These are phyloP conservation scores for Apodemia zela DNA, from an alignment of 2,888 invertebrate species.

Conservation along the genomic window DNA sequence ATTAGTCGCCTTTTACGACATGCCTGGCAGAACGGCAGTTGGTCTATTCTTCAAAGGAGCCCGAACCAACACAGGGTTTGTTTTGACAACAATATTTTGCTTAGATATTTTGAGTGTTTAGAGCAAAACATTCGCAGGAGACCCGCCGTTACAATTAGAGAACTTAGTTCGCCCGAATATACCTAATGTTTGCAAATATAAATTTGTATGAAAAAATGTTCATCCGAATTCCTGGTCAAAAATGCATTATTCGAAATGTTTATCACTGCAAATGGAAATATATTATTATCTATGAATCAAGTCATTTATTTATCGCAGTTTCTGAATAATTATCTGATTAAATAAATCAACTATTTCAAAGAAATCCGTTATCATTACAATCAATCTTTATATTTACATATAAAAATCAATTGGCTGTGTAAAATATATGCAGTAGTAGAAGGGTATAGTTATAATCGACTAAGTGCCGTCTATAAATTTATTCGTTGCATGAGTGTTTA, in stretches of 20 bases:
- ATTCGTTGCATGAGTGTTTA: slow-evolving; percentile 2
- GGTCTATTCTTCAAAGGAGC: no score
- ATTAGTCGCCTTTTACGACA: no score
- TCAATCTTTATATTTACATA: slow-evolving; percentile 12
- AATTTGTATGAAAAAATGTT: no score
- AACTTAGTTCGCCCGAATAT: no score
- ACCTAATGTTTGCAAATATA: no score
- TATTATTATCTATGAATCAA: slow-evolving; percentile 24
- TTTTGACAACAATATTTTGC: no score
- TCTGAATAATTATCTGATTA: slow-evolving; percentile 20
- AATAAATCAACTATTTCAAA: slow-evolving; percentile 17
- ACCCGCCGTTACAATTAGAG: no score
- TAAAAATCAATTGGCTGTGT: slow-evolving; percentile 8
- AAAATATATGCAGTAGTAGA: slow-evolving; percentile 10
- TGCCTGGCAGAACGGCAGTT: no score
- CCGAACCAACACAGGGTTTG: no score
- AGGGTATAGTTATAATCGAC: not conserved
- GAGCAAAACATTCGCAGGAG: no score
- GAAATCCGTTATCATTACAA: slow-evolving; percentile 17
- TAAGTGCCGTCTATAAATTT: not conserved
- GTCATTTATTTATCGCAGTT: slow-evolving; percentile 22
- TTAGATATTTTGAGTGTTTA: no score
- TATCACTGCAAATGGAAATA: slow-evolving; percentile 11
- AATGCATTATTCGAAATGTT: not conserved
- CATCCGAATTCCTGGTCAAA: not conserved